A percentile compares a stretch with the other conserved stretches of the same genome.
These are phyloP conservation scores for Himalopsyche kuldschensis DNA, from an alignment of 2,888 invertebrate genomes.

Conservation along the genomic window DNA sequence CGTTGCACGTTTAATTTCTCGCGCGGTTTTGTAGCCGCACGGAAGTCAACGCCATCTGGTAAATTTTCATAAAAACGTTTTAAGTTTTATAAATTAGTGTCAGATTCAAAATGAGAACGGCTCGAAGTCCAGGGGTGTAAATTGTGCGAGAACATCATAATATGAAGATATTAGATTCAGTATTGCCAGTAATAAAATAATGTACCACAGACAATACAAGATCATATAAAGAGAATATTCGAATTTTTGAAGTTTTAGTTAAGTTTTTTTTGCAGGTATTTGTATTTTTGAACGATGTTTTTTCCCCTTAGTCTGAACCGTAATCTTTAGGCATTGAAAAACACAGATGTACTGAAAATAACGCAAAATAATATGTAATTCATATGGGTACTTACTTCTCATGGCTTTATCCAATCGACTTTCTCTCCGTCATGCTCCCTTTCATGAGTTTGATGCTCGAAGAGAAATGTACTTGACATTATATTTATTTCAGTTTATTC, in stretches of 20 bases:
- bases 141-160: background rate
- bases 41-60: background rate
- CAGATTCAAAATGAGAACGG: background rate
- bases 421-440: no score
- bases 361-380: no score
- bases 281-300: no score
- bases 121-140: background rate
- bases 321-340: no score
- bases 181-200: background rate
- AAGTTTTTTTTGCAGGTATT: no score
- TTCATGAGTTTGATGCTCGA: no score
- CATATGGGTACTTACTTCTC: no score
- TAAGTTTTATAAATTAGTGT: background rate
- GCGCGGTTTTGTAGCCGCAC: background rate
- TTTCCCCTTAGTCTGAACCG: no score
- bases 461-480: no score
- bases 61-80: background rate
- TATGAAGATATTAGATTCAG: background rate
- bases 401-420: no score
- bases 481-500: no score
- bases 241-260: background rate
- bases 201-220: background rate
- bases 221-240: background rate
- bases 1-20: background rate
- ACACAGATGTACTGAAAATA: no score